Evolutionary conservation across 1,140 invertebrate genomes (phyloP), one percentile per base, ranked within the genome.

Genomic region (Dendroctonus valens): DNA sequence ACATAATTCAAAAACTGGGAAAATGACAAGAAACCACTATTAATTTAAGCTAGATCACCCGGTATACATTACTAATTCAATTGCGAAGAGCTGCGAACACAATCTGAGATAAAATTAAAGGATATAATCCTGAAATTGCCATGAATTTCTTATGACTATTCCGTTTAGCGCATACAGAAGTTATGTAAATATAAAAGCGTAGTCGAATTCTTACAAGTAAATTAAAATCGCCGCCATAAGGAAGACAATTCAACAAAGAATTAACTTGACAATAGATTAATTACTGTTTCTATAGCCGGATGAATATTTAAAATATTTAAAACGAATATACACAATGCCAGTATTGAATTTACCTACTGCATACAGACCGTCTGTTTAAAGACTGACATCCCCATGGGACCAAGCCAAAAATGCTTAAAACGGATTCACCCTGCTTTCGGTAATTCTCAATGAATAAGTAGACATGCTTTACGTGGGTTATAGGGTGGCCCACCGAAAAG

Each of bases 251-350:
- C 72, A 69, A 76, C 76, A 76, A 77, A 76, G 73, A 72, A 69
- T 69, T 71, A 74, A 76, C 74, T 73, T 72, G 72, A 78, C 76
- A 78, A 78, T 78, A 72, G 75, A 77, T 78, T 78, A 78, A 78
- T 78, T 78, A 78, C 75, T 74, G 70, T 68, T 76, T 75, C 75
- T 74, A 77, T 77, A 72, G 75, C 65, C 39, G 52, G 66, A 69
- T 77, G 76, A 76, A 77, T 77, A 76, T 74, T 77, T 77, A 77
- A 68, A 77, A 73, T 73, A 73, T 72, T 68, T 70, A 69, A 71
- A 69, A 71, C 68, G 72, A 75, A 77, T 76, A 77, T 72, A 75
- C 71, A 75, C 75, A 73, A 77, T 75, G 73, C 65, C 69, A 71
- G 70, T 70, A 73, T 74, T 74, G 67, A 73, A 72, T 74, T 73